Evolutionary conservation across 2,113 vertebrate genomes (phyloP), one percentile per base, ranked within the genome.

Genomic region (Forbesichthys agassizii): DNA sequence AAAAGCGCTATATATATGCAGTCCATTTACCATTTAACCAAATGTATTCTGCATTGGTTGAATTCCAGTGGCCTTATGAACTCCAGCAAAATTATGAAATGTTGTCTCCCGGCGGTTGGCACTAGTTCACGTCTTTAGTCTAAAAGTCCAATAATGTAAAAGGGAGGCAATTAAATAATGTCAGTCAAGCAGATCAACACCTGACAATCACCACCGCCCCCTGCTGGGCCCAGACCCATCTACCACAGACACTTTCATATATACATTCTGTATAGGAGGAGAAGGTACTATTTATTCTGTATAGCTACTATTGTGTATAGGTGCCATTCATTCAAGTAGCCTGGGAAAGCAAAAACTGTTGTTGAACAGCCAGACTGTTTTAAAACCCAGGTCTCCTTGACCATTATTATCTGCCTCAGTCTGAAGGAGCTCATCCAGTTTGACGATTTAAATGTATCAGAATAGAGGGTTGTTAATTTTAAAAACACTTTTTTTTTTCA

Each of bases 171-270:
- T 68, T 6, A 36, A 27, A 59, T 48, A 48, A 46, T n/a, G 20
- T 64, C 54, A 61, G 59, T 59, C 8, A 27, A 61, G 49, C 5
- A 47, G 52, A 33, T 11, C 58, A n/a, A 58, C 66, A 88, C 84
- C 86, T 87, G 79, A 80, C n/a, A 75, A 87, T 70, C 88, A 88
- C 84, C 79, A 84, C 84, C 84, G 88, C 88, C 87, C 88, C 89
- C 87, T 91, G 73, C 86, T 88, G 90, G 88, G 75, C 66, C 59
- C 11, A 42, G 71, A 75, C 75, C 77, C 75, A 55, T 64, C 71
- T 58, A 4, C 48, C 68, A 49, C 49, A 27, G 27, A 8, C n/a
- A 68, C 27, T 54, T 51, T 52, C 5, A 3, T 55, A 33, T 60
- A 9, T 55, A n/a, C 42, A 9, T 54, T 59, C 36, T 11, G 51